Percentiles rank a stretch among this genome's conserved stretches.
Evolutionary conservation across 2,797 vertebrate genomes (phyloP).

Genomic region (Rhinoraja longicauda): DNA sequence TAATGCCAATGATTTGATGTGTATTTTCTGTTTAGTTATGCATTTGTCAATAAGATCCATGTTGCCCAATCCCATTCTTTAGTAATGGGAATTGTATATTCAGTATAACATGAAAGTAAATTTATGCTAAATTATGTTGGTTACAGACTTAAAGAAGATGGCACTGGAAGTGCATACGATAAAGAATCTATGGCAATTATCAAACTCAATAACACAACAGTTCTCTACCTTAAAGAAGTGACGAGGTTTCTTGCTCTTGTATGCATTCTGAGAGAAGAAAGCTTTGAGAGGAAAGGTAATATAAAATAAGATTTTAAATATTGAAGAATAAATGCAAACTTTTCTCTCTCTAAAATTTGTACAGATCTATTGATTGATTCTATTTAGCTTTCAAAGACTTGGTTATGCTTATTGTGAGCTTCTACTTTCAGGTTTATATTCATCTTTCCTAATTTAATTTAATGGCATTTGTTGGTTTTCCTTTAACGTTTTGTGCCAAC

Average conservation of each 20-base stretch:
- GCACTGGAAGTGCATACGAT: slow-evolving; percentile 94
- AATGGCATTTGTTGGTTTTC: background rate
- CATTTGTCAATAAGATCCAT: background rate
- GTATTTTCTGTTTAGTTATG: background rate
- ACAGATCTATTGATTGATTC: no score
- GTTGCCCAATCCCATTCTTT: background rate
- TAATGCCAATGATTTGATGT: background rate
- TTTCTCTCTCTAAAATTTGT: background rate
- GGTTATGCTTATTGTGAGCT: background rate
- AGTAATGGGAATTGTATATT: background rate
- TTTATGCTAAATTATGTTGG: background rate
- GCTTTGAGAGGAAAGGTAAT: slow-evolving; percentile 98
- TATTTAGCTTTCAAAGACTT: background rate
- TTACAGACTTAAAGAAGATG: slow-evolving; percentile 86
- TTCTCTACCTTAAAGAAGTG: slow-evolving; percentile 98
- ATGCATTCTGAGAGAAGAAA: slow-evolving; percentile 97
- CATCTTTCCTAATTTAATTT: background rate
- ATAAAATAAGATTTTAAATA: background rate
- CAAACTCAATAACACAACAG: slow-evolving; percentile 98
- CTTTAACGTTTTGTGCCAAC: no score
- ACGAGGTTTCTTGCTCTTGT: slow-evolving; percentile 97
- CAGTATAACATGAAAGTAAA: background rate
- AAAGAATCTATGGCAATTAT: slow-evolving; percentile 99
- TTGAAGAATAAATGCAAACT: background rate
- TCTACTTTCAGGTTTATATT: background rate